These are phyloP conservation scores for Apamea anceps DNA, from an alignment of 2,888 invertebrate species.

Conservation along the genomic window DNA sequence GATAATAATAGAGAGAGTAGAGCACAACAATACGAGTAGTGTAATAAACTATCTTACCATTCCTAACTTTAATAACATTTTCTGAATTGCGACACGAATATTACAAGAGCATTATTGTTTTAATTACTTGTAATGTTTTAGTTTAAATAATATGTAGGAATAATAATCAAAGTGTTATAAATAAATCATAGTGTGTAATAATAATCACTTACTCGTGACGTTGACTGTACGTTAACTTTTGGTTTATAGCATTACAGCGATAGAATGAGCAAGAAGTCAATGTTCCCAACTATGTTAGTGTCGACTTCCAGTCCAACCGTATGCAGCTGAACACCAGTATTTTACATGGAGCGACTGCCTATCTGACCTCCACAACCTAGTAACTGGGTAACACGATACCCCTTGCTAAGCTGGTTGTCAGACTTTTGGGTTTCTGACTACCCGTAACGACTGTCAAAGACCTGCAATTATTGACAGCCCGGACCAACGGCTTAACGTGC, in stretches of 20 bases:
- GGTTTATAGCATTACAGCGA: no score
- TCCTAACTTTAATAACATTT: slow-evolving; percentile 30
- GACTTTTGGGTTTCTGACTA: not conserved
- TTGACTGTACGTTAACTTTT: slow-evolving; percentile 30
- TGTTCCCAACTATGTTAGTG: not conserved
- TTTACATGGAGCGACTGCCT: not conserved
- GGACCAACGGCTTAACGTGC: not conserved
- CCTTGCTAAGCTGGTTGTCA: not conserved
- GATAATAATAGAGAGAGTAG: slow-evolving; percentile 21
- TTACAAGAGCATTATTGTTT: slow-evolving; percentile 9
- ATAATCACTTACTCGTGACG: slow-evolving; percentile 8
- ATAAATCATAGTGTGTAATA: not conserved
- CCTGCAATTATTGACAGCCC: not conserved
- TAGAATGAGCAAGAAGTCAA: no score
- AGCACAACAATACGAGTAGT: slow-evolving; percentile 33
- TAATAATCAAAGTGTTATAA: not conserved
- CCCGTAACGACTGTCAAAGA: not conserved
- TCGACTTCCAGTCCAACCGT: not conserved
- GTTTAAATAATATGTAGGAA: not conserved
- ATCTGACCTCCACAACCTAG: no score
- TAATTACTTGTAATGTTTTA: not conserved
- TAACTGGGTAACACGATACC: not conserved
- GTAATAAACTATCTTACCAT: slow-evolving; percentile 21
- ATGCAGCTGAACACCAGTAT: not conserved
- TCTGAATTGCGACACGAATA: slow-evolving; percentile 17